Conservation (phyloP, 2,797 vertebrate genomes). For the Onychomys leucogaster region DNA sequence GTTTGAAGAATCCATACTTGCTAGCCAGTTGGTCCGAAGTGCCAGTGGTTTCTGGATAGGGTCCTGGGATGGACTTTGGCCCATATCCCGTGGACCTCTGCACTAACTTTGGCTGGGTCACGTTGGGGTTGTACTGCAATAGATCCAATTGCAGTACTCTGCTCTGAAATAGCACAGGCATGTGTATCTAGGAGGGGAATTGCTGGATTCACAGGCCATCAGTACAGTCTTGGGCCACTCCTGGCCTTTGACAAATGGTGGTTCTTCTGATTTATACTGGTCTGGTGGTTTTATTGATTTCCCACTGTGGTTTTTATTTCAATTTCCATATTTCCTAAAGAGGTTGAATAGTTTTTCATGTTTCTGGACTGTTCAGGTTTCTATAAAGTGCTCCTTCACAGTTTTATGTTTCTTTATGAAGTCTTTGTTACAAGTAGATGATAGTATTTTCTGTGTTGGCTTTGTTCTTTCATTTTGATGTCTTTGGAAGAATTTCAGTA, state of each 20-base stretch:
- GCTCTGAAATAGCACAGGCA: neutral
- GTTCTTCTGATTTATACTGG: neutral
- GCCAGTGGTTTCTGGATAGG: neutral
- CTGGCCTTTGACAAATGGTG: neutral
- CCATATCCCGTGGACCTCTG: neutral
- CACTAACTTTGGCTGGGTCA: neutral
- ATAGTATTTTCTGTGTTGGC: conserved; percentile 15
- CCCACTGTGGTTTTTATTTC: conserved; percentile 7
- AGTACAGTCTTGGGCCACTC: neutral
- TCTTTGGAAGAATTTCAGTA: conserved; percentile 34
- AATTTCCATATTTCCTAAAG: conserved; percentile 39
- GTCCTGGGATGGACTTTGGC: neutral
- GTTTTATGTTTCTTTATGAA: neutral
- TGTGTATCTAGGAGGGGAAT: neutral
- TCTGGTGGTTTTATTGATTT: neutral
- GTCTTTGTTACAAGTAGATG: neutral
- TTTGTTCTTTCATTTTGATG: neutral
- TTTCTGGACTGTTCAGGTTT: neutral
- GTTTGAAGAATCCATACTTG: neutral
- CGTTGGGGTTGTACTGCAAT: neutral
- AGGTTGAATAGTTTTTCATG: neutral
- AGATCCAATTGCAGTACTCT: neutral
- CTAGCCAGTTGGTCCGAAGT: neutral
- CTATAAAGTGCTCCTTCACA: neutral
- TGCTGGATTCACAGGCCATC: neutral